Evolutionary conservation across 2,113 vertebrate genomes (phyloP).

Genomic region (Lycaon pictus): DNA sequence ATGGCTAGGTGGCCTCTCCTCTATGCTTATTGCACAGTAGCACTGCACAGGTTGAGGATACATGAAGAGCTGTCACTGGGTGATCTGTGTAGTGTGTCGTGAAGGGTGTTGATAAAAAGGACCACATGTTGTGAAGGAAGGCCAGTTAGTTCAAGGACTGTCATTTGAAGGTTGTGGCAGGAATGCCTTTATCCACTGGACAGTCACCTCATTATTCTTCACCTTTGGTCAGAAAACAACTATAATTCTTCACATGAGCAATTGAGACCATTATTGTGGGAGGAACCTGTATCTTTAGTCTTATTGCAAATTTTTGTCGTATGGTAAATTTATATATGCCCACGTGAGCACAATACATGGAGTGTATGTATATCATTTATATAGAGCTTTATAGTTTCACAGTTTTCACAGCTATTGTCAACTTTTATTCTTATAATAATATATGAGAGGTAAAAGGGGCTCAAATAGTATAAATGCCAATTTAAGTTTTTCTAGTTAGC

Average conservation of each 20-base stretch:
- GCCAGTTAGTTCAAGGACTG: neutral
- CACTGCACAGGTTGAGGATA: neutral
- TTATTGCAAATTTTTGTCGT: neutral
- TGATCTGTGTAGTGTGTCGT: neutral
- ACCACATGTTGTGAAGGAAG: neutral
- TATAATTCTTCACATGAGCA: neutral
- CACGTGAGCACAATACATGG: neutral
- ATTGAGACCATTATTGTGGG: neutral
- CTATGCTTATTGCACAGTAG: neutral
- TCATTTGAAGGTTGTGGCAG: neutral
- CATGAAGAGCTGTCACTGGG: neutral
- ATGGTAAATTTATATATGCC: neutral
- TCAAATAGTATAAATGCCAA: neutral
- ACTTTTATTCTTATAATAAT: neutral
- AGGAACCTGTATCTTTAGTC: neutral
- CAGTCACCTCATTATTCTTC: neutral
- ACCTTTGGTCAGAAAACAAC: neutral
- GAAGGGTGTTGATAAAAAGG: neutral
- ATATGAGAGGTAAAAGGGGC: neutral
- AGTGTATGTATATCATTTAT: neutral
- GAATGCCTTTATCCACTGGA: neutral
- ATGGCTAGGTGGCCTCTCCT: neutral
- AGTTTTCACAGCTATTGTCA: neutral
- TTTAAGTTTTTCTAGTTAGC: neutral
- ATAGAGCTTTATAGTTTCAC: neutral